Evolutionary conservation across 2,113 vertebrate genomes (phyloP).

Genomic region (Odobenus rosmarus): DNA sequence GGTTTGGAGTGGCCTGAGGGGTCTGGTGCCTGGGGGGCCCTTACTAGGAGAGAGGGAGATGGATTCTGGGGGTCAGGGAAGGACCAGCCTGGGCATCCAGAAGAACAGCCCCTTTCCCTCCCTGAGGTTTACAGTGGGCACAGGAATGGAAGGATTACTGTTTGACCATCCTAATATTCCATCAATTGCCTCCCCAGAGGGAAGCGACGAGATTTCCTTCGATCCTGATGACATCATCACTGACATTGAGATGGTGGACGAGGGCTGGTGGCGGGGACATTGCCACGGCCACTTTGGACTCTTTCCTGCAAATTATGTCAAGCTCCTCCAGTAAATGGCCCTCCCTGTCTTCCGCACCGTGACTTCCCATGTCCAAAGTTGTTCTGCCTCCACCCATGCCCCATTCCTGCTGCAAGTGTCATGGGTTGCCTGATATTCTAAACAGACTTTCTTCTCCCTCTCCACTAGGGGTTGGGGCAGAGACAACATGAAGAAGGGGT

Average conservation of each 20-base stretch:
- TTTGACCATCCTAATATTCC: neutral
- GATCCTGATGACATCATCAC: conserved; percentile 93
- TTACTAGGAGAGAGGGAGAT: neutral
- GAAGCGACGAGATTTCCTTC: conserved; percentile 95
- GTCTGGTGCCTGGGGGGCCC: neutral
- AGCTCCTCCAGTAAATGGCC: conserved; percentile 85
- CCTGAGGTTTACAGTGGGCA: neutral
- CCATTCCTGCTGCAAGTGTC: neutral
- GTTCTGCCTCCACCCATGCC: neutral
- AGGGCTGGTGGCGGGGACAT: conserved; percentile 95
- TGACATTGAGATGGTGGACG: conserved; percentile 95
- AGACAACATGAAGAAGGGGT: neutral
- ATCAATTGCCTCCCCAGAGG: conserved; percentile 86
- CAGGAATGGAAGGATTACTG: neutral
- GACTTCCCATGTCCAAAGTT: neutral
- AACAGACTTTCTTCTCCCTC: neutral
- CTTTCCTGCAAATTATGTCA: conserved; percentile 94
- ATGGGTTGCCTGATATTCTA: neutral
- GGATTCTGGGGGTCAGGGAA: neutral
- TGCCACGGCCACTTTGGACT: conserved; percentile 90
- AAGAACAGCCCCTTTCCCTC: neutral
- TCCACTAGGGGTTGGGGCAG: neutral
- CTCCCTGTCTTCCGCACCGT: neutral
- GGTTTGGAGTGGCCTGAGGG: conserved; percentile 51
- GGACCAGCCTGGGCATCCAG: neutral